phyloP scores from a whole-genome alignment of 1,140 invertebrate species.

The Bilobella aurantiaca region DNA sequence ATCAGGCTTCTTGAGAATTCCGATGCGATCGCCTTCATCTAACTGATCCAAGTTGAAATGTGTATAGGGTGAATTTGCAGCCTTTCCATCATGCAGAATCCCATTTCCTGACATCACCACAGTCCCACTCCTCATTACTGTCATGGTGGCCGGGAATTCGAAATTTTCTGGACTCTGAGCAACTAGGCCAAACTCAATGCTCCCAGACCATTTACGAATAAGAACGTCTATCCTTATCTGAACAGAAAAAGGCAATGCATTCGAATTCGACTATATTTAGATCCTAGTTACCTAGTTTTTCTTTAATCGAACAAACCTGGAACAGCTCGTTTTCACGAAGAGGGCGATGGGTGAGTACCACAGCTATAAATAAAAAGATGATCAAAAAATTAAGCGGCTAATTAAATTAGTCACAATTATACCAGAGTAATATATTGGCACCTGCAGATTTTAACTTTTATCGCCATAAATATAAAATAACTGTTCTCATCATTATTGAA shows the following conservation, averaged over 20 bases:
- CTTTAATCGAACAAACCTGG: no score
- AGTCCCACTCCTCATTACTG: constrained; percentile 86
- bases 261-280: no score
- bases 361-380: no score
- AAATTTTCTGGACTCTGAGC: constrained; percentile 80
- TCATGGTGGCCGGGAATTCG: constrained; percentile 93
- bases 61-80: constrained; percentile 80
- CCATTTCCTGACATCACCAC: constrained; percentile 92
- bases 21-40: constrained; percentile 64
- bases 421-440: no score
- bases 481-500: no score
- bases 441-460: no score
- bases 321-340: constrained; percentile 81
- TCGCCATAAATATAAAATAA: no score
- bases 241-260: constrained; percentile 35
- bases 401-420: no score
- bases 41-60: constrained; percentile 90
- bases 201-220: constrained; percentile 85
- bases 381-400: no score
- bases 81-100: constrained; percentile 86
- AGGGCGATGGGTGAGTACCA: constrained; percentile 80
- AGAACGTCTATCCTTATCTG: constrained; percentile 76
- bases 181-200: constrained; percentile 87
- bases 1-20: constrained; percentile 68
- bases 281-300: no score